Base-by-base conservation (phyloP, 2,888 invertebrate species). In the Idaea dimidiata region DNA sequence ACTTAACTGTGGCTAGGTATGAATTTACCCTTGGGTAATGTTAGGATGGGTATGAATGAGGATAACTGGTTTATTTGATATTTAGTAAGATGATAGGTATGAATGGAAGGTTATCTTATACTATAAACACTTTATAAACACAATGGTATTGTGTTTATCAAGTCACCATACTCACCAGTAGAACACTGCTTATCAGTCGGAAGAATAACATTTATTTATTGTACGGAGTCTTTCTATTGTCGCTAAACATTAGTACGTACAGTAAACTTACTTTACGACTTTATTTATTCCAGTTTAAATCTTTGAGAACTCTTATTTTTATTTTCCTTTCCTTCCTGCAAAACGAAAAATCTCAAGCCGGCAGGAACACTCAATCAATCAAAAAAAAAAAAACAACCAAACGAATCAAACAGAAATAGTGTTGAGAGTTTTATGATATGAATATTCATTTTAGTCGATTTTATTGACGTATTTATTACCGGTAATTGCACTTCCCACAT, bases 101-200 rank as follows among this genome's bases (percentile, higher is more conserved):
- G 24, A 24, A 24, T 24, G 24, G 24, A 24, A 24, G 24, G 24
- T 24, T 24, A 24, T 24, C 24, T 3, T 24, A 3, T 24, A n/a
- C n/a, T n/a, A n/a, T n/a, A n/a, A n/a, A 3, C 3, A 24, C 5
- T 24, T 24, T 1, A 24, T 33, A 57, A 59, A 54, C 67, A 74
- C 43, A 7, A 43, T 43, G 43, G 10, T 43, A 7, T 14, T 43
- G 14, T 43, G 7, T 43, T 43, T 6, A 14, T n/a, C n/a, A n/a
- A n/a, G n/a, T n/a, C n/a, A n/a, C n/a, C n/a, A n/a, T n/a, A 43
- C 43, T 68, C 78, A 88, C 88, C 83, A 88, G 74, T 62, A 88
- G 72, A 59, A 79, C 82, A 71, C 83, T 81, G 64, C 81, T 71
- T 53, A 88, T 69, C 58, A 84, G 63, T 63, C 80, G 79, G 58